These are phyloP conservation scores for Autographa gamma DNA, from an alignment of 2,888 invertebrate genomes.

Conservation along the genomic window DNA sequence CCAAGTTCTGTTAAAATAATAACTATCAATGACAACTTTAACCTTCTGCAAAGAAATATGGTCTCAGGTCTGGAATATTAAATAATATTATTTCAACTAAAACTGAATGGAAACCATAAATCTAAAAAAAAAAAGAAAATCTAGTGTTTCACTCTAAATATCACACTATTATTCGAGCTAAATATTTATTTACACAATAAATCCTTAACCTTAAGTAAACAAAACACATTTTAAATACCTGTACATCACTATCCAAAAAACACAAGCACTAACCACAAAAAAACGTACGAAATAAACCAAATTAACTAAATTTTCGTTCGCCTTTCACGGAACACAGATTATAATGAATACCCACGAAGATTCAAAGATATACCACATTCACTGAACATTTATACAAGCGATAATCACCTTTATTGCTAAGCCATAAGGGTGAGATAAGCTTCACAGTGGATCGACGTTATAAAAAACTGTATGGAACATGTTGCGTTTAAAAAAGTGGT, in stretches of 20 bases:
- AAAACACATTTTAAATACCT: constrained; percentile 33
- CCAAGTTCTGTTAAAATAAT: too few relatives aligned
- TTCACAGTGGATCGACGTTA: constrained; percentile 25
- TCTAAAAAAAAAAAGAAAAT: too few relatives aligned
- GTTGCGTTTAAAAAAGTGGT: constrained; percentile 44
- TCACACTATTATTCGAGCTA: too few relatives aligned
- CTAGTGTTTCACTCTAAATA: too few relatives aligned
- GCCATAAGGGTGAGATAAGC: constrained; percentile 3
- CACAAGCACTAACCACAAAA: constrained; percentile 20
- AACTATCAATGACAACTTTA: too few relatives aligned
- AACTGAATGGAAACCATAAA: too few relatives aligned
- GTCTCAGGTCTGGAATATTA: too few relatives aligned
- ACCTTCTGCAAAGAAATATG: too few relatives aligned
- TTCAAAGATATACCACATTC: constrained; percentile 12
- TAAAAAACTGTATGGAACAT: constrained; percentile 55
- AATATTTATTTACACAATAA: too few relatives aligned
- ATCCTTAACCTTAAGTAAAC: too few relatives aligned
- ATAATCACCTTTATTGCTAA: constrained; percentile 30
- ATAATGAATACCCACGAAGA: constrained; percentile 41
- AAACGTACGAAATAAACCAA: constrained; percentile 20
- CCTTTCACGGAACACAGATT: constrained; percentile 31
- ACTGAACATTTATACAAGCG: not conserved
- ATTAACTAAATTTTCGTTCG: constrained; percentile 35
- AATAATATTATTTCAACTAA: too few relatives aligned
- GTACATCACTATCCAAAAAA: constrained; percentile 34